Evolutionary conservation across 2,797 vertebrate species (phyloP), one percentile per base, ranked within the genome.

Genomic region (Argentina silus): DNA sequence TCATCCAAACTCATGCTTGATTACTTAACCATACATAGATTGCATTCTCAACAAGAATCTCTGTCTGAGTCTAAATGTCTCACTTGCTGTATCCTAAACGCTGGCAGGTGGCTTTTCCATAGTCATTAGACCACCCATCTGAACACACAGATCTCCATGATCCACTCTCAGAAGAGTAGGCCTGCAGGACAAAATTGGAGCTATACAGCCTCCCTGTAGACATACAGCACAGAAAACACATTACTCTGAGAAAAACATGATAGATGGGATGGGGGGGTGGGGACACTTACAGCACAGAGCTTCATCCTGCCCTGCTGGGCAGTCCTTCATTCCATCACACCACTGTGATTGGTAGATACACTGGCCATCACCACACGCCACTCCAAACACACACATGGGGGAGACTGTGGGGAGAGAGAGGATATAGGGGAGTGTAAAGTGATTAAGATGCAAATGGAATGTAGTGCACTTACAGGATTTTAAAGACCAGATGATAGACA

Each of bases 291-390:
- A 21, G n/a, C 7, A 47, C 44, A 47, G 84, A 2, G 80, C 89
- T 87, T 98, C 96, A 0, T 96, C 27, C 27, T 96, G 94, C 3
- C 94, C 95, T 0, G 81, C 73, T 2, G 93, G 91, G 68, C 96
- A 97, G 69, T 97, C 76, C 0, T 0, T 48, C 7, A 89, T 72
- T 0, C 96, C 95, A 0, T 97, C 90, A 2, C 96, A 98, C 96
- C 96, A 96, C 72, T 94, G 80, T 0, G 90, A 93, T 21, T 91
- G 36, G 27, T 36, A 4, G 5, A 57, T 14, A 57, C 59, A 36
- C 2, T 67, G 76, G 19, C 89, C 90, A 3, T 92, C 89, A 0
- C 93, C 93, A 12, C 96, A 97, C 60, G 80, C 87, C 27, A 90
- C 76, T 56, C 93, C 91, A 0, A 91, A 91, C 19, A 17, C 7